Evolutionary conservation across 2,888 invertebrate species (phyloP), one percentile per base, ranked within the genome.

Genomic region (Argyresthia goedartella): DNA sequence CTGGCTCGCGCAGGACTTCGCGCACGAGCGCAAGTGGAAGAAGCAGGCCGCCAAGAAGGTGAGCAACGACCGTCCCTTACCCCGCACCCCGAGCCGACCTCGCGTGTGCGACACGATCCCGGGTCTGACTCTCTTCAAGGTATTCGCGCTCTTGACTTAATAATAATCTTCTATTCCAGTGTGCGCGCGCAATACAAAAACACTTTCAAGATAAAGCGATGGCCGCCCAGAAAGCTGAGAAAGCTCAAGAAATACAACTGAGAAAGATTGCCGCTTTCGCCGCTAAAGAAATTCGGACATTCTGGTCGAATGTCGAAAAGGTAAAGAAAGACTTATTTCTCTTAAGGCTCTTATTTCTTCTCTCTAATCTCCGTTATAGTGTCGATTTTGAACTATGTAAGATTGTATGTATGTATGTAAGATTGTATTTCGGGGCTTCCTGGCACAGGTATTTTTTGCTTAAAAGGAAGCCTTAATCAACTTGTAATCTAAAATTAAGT

Each of bases 1-100:
- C 42, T 99, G 99, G 99, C 88, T 99, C 60, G 96, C 98, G 41
- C 95, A 96, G 42, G 99, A 99, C 84, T 99, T 99, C 82, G 95
- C 95, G 34, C 96, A 97, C 76, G 99, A 99, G 80, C 90, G 98
- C 57, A 98, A 97, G 76, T 98, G 97, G 97, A 99, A 99, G 72
- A 96, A 96, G 76, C 94, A 95, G 55, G 95, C 96, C 6, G 97
- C 98, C 1, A 95, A 95, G 72, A 97, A 95, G 84, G 91, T 90
- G 59, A 7, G 33, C 15, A 46, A 16, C 43, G 13, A 43, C 6
- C n/a, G n/a, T n/a, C n/a, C n/a, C n/a, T n/a, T n/a, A n/a, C n/a
- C n/a, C n/a, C n/a, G n/a, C n/a, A n/a, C n/a, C n/a, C n/a, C n/a
- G n/a, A n/a, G n/a, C n/a, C n/a, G n/a, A n/a, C n/a, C n/a, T n/a